Conservation (phyloP, 2,113 vertebrate species). For the Pogonocichla stellata region DNA sequence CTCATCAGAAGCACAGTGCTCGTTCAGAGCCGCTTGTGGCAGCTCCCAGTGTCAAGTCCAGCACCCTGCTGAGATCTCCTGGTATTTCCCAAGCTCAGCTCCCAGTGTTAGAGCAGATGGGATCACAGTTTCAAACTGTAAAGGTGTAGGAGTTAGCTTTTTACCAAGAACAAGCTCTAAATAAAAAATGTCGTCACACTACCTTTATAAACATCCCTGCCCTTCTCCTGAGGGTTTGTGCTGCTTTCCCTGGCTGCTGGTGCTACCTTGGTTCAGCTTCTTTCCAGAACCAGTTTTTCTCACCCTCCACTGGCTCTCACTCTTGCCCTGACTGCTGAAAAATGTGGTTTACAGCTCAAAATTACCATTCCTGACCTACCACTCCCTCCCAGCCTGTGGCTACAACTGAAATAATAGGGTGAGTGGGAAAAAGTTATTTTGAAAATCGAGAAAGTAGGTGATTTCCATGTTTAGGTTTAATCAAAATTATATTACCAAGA, state of each 20-base stretch:
- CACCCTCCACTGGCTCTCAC: not conserved
- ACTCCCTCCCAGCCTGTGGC: not conserved
- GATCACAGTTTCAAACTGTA: not conserved
- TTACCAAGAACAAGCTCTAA: not conserved
- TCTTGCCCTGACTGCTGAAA: not conserved
- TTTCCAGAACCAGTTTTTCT: not conserved
- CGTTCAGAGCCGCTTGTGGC: accelerated
- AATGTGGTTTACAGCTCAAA: not conserved
- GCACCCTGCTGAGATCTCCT: not conserved
- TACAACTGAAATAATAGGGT: not conserved
- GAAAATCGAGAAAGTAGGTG: not conserved
- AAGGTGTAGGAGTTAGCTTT: not conserved
- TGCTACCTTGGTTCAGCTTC: not conserved
- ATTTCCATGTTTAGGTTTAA: not conserved
- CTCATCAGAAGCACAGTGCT: not conserved
- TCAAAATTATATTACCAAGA: not conserved
- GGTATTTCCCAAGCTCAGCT: not conserved
- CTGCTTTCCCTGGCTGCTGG: not conserved
- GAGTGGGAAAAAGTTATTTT: not conserved
- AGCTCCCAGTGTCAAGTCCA: not conserved
- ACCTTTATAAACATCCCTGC: not conserved
- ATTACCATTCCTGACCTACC: not conserved
- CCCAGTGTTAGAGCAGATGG: not conserved
- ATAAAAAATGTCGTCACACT: not conserved
- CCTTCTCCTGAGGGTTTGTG: not conserved